Conservation (phyloP, 2,888 invertebrate genomes). For the Drosophila mimica region DNA sequence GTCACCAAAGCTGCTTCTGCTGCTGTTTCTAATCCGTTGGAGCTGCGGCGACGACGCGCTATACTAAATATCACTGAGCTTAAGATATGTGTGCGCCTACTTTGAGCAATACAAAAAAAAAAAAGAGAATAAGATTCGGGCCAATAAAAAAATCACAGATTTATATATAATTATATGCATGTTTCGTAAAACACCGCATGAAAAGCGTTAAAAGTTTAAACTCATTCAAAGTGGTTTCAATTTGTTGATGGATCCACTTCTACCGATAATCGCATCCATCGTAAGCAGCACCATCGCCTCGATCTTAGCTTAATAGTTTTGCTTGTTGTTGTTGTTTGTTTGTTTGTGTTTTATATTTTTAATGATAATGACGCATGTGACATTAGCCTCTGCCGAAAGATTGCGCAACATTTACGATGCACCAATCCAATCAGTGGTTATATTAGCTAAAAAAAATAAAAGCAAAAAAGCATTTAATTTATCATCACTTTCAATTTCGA, state of each 20-base stretch:
- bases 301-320: not conserved
- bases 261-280: slow-evolving; percentile 5
- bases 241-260: slow-evolving; percentile 35
- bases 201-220: slow-evolving; percentile 65
- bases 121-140: slow-evolving; percentile 52
- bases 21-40: slow-evolving; percentile 60
- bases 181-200: slow-evolving; percentile 18
- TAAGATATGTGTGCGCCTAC: slow-evolving; percentile 49
- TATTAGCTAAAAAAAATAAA: slow-evolving; percentile 8
- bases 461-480: slow-evolving; percentile 58
- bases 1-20: slow-evolving; percentile 26
- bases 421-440: slow-evolving; percentile 10
- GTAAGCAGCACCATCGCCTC: not conserved
- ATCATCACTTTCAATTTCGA: slow-evolving; percentile 60
- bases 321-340: not conserved
- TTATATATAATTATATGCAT: slow-evolving; percentile 1
- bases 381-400: slow-evolving; percentile 11
- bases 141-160: slow-evolving; percentile 25
- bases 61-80: slow-evolving; percentile 60
- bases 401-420: slow-evolving; percentile 30
- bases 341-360: not conserved
- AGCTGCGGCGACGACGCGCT: slow-evolving; percentile 32
- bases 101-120: slow-evolving; percentile 39
- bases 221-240: slow-evolving; percentile 59
- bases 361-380: slow-evolving; percentile 40